Percentiles rank a stretch among this genome's conserved stretches.
These are phyloP conservation scores for Anastrepha obliqua DNA, from an alignment of 1,140 invertebrate genomes.

Conservation along the genomic window DNA sequence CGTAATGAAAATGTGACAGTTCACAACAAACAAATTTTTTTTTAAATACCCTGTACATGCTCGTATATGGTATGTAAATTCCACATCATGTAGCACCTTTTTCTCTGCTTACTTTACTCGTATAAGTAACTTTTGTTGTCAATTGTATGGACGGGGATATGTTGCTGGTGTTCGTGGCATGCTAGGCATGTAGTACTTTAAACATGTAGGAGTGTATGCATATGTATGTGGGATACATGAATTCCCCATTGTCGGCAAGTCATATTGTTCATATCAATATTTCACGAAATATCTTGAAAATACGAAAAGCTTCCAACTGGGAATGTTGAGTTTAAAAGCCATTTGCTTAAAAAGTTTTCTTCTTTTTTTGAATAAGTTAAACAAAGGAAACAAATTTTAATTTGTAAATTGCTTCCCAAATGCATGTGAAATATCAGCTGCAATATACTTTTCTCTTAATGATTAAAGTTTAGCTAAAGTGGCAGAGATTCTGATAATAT, in stretches of 20 bases:
- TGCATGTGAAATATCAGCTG: no score
- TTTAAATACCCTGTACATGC: no score
- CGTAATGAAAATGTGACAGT: no score
- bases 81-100: neutral
- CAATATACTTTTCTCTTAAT: no score
- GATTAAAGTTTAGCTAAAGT: no score
- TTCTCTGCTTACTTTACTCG: neutral
- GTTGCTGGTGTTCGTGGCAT: neutral
- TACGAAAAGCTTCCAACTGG: neutral
- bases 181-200: neutral
- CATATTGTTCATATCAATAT: slow-evolving; percentile 35
- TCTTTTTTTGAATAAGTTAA: no score
- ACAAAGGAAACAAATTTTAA: no score
- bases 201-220: neutral
- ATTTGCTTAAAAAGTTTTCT: neutral
- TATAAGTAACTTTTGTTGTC: neutral
- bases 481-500: no score
- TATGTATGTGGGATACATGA: neutral
- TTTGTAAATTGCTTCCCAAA: no score
- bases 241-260: slow-evolving; percentile 28
- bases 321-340: neutral
- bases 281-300: neutral
- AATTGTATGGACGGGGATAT: neutral
- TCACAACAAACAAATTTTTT: no score
- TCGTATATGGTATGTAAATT: no score